Evolutionary conservation across 2,113 vertebrate genomes (phyloP), one percentile per base, ranked within the genome.

Genomic region (Lepisosteus oculatus): DNA sequence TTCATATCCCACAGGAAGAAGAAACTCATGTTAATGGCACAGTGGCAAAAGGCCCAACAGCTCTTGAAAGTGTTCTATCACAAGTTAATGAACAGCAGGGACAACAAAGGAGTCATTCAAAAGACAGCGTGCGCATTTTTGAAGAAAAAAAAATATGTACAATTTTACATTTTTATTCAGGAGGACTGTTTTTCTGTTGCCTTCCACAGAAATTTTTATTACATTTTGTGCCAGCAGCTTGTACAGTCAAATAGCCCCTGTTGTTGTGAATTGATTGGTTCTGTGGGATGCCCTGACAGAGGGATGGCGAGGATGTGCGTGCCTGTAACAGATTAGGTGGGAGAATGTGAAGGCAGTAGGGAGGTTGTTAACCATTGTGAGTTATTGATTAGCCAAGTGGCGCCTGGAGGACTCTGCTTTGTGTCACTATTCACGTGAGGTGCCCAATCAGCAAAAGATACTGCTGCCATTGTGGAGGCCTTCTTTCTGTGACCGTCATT

Each of bases 341-440:
- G 76, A 77, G 78, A 79, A 80, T 79, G 87, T 82, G 29, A 86
- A 88, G 79, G 83, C 84, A 41, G 79, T 77, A 29, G 78, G 79
- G 72, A 87, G 88, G 86, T 84, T 90, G 85, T 89, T 88, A 90
- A 88, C 29, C 88, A 91, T 90, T 88, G 88, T 89, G 87, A 90
- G 78, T 65, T 86, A 91, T 90, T 67, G 88, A 91, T 90, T 75
- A 81, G 59, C 80, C 85, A 55, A 70, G 82, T 78, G 86, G 80
- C 83, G 81, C 86, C 86, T 82, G 80, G 84, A 79, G 83, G 86
- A 81, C 71, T 74, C 82, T 80, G 86, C 82, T 77, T 83, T 74
- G 73, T 81, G 85, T 77, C 79, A 90, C 89, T 90, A 88, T 81
- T 90, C 86, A 88, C 14, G 3, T 11, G 54, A 14, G 8, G 5